Conservation (phyloP, 2,888 invertebrate genomes). For the Mesoligia furuncula region DNA sequence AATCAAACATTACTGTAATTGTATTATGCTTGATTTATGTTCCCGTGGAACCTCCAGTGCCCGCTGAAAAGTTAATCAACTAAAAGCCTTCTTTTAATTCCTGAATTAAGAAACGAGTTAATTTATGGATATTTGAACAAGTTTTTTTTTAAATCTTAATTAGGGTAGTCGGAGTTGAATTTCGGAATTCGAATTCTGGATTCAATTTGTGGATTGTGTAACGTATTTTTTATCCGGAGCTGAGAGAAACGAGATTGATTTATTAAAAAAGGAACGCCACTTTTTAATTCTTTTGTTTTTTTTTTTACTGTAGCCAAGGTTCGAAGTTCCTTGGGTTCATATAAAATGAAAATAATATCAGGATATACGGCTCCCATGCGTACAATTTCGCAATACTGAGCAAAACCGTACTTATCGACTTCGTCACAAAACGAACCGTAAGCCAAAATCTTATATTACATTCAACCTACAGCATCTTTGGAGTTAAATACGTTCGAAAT, state of each 20-base stretch:
- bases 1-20: constrained; percentile 86
- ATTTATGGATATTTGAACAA: constrained; percentile 83
- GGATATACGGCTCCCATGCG: background rate
- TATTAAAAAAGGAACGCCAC: constrained; percentile 28
- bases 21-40: constrained; percentile 87
- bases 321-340: background rate
- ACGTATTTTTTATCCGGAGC: constrained; percentile 24
- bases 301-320: background rate
- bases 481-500: constrained; percentile 45
- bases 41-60: constrained; percentile 82
- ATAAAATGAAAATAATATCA: constrained; percentile 6
- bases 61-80: constrained; percentile 88
- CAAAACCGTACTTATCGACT: constrained; percentile 25
- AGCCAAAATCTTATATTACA: constrained; percentile 32
- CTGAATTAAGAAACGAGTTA: constrained; percentile 84
- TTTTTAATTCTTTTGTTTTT: constrained; percentile 1
- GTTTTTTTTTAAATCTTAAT: constrained; percentile 78
- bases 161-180: constrained; percentile 68
- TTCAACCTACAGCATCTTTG: constrained; percentile 39
- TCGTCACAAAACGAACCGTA: constrained; percentile 26
- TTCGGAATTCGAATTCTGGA: constrained; percentile 46
- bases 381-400: constrained; percentile 5
- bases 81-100: constrained; percentile 85
- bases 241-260: constrained; percentile 33
- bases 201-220: constrained; percentile 52